Evolutionary conservation across 1,140 invertebrate genomes (phyloP), one percentile per base, ranked within the genome.

Genomic region (Achatina immaculata): DNA sequence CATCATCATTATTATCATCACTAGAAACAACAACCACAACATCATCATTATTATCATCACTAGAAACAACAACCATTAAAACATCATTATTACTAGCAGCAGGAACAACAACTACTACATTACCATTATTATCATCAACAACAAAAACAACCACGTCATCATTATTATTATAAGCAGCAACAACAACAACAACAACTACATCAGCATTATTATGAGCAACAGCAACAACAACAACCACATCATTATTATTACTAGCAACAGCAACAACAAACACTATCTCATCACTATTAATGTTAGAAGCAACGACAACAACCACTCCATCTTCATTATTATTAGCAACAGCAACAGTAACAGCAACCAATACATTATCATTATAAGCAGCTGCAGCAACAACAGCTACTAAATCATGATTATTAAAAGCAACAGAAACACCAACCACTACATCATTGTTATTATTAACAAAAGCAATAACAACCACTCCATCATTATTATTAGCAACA

Each of bases 271-370:
- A 28, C 19, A 75, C 42, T 43, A 38, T 21, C 6, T 43, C 73
- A 75, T 31, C 36, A n/a, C 42, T 42, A 75, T 7, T 9, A 43
- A 76, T 31, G 16, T 55, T 21, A 48, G 7, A 7, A 48, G 19
- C 45, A 48, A 48, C 45, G 19, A 48, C 45, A 48, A 11, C 45
- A 48, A 48, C 42, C 58, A 76, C 45, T 55, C 11, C 73, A 82
- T 28, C 55, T 80, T 21, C 48, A 80, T 24, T 69, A 80, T 38
- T 69, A 82, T 28, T 72, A 82, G 31, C 65, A 82, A 36, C 42
- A 80, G 68, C 65, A 71, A 43, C 75, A 78, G 36, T 42, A 82
- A 36, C 75, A 79, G 58, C 2, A 45, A 58, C 48, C 69, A 40
- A n/a, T 72, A 73, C 40, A 72, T 38, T 40, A 71, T 43, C 66